Percentiles rank a stretch among this genome's conserved stretches.
phyloP scores from a whole-genome alignment of 64 coral and sea anemone genomes.

The Montipora sp. region DNA sequence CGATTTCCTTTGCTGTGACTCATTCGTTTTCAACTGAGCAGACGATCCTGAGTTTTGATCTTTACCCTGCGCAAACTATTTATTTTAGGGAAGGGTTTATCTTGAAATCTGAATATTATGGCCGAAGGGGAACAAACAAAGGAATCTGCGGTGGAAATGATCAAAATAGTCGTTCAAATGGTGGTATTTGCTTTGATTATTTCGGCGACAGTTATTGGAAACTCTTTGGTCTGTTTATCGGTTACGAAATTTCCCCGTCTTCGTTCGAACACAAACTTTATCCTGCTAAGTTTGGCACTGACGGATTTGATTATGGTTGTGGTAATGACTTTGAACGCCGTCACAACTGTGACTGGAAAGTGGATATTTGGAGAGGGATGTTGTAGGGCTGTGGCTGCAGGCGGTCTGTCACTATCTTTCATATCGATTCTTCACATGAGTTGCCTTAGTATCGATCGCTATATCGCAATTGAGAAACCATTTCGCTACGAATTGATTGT shows the following conservation, averaged over 20 bases:
- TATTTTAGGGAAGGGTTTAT: neutral
- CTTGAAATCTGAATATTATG: neutral
- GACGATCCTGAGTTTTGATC: neutral
- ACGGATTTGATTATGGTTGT: constrained; percentile 88
- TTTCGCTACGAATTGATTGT: constrained; percentile 72
- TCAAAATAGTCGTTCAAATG: constrained; percentile 30
- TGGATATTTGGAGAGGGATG: constrained; percentile 81
- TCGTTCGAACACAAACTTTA: constrained; percentile 76
- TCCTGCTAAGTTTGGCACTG: constrained; percentile 78
- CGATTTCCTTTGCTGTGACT: neutral
- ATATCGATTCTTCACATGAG: constrained; percentile 90
- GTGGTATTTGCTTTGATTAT: constrained; percentile 67
- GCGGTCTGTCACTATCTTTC: constrained; percentile 69
- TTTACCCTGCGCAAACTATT: neutral
- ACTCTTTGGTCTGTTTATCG: constrained; percentile 69
- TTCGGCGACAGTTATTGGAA: constrained; percentile 66
- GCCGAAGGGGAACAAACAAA: neutral
- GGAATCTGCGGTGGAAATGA: neutral
- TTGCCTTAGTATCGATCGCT: constrained; percentile 89
- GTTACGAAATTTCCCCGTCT: constrained; percentile 72
- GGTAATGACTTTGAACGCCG: constrained; percentile 78
- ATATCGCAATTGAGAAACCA: constrained; percentile 85
- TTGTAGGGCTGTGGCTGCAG: constrained; percentile 57
- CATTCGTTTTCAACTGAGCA: neutral
- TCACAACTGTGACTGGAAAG: constrained; percentile 50